Evolutionary conservation across 2,888 invertebrate species (phyloP).

Genomic region (Darwinula stevensoni): DNA sequence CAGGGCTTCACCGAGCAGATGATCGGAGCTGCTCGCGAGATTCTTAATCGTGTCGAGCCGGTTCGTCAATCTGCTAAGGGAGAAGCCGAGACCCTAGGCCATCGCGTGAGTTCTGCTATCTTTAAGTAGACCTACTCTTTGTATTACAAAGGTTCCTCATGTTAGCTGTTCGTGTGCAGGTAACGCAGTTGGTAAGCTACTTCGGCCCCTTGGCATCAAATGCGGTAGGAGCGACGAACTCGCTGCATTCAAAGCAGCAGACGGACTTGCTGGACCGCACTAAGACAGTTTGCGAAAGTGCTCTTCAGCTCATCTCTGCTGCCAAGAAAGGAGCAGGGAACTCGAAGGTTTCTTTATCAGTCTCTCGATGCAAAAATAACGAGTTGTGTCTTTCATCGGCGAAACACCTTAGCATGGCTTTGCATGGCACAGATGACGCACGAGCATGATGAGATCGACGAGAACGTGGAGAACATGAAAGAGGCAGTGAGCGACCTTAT

Average conservation of each 20-base stretch:
- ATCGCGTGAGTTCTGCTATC: too few species aligned
- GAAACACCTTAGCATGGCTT: too few species aligned
- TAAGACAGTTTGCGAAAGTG: slow-evolving; percentile 80
- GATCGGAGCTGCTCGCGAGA: slow-evolving; percentile 42
- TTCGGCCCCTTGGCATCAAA: slow-evolving; percentile 59
- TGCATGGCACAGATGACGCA: too few species aligned
- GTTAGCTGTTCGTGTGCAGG: too few species aligned
- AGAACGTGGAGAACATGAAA: slow-evolving; percentile 38
- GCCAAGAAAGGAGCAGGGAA: slow-evolving; percentile 77
- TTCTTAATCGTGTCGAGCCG: slow-evolving; percentile 55
- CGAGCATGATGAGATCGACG: slow-evolving; percentile 54
- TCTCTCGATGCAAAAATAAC: too few species aligned
- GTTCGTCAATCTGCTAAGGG: slow-evolving; percentile 53
- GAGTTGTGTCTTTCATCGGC: too few species aligned
- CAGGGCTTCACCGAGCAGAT: slow-evolving; percentile 47
- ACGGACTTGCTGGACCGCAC: slow-evolving; percentile 61
- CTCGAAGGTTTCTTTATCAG: slow-evolving; percentile 58
- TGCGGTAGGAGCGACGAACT: slow-evolving; percentile 62
- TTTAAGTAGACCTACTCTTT: too few species aligned
- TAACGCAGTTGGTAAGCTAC: slow-evolving; percentile 30
- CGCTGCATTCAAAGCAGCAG: slow-evolving; percentile 61
- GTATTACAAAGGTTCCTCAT: too few species aligned
- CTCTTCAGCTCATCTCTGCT: slow-evolving; percentile 48
- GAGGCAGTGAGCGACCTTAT: slow-evolving; percentile 56
- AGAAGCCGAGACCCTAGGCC: slow-evolving; percentile 78